These are phyloP conservation scores for Lagopus leucura DNA, from an alignment of 2,113 vertebrate genomes.

Conservation along the genomic window DNA sequence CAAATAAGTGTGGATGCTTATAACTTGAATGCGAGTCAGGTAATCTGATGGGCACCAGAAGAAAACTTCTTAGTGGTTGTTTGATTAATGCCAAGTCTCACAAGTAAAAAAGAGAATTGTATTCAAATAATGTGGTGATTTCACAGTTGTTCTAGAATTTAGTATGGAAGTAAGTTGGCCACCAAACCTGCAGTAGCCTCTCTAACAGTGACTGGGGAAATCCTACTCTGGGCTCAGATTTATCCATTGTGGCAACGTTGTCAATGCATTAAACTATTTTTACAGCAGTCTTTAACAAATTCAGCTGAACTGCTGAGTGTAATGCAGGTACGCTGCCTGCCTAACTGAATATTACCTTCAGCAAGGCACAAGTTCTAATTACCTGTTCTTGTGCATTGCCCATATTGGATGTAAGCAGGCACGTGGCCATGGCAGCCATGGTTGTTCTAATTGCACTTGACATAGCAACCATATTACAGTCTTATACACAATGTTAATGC, in stretches of 20 bases:
- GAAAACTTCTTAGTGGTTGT: not conserved
- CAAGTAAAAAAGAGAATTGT: not conserved
- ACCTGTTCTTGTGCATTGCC: not conserved
- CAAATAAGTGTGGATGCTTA: not conserved
- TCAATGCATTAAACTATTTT: not conserved
- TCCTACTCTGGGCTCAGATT: not conserved
- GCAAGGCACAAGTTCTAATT: no score
- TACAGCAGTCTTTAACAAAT: not conserved
- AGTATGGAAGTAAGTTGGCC: not conserved
- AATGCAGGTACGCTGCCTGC: not conserved
- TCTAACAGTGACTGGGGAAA: not conserved
- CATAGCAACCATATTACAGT: not conserved
- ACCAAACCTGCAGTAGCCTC: not conserved
- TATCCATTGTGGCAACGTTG: not conserved
- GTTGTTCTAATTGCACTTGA: not conserved
- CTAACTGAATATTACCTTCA: not conserved
- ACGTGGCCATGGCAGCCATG: fast-evolving
- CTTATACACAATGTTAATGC: not conserved
- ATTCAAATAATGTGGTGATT: not conserved
- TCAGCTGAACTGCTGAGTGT: not conserved
- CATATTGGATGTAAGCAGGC: no score
- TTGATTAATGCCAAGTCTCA: not conserved
- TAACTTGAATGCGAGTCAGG: not conserved
- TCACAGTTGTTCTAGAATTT: not conserved
- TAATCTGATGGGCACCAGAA: not conserved